These are phyloP conservation scores for Chaetoderma sp. DNA, from an alignment of 2,888 invertebrate species.

Conservation along the genomic window DNA sequence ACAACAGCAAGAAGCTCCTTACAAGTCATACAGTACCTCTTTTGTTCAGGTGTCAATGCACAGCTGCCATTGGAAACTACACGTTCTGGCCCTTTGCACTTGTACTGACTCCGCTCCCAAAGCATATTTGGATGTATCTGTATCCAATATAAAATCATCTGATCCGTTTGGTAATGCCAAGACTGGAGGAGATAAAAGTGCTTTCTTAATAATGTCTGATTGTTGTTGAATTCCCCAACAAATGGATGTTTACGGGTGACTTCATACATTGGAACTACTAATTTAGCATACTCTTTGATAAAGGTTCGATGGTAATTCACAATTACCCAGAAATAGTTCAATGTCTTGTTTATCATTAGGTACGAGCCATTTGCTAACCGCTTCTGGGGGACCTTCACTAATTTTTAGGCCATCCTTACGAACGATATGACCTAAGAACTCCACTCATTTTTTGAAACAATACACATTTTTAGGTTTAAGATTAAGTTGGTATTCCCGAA, in stretches of 20 bases:
- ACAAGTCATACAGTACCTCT: constrained; percentile 35
- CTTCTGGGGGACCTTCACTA: not conserved
- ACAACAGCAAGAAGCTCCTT: constrained; percentile 37
- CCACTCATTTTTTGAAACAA: constrained; percentile 17
- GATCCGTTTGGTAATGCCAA: constrained; percentile 24
- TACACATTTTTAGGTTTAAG: constrained; percentile 37
- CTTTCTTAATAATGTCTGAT: constrained; percentile 4
- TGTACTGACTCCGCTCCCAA: constrained; percentile 37
- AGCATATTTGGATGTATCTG: constrained; percentile 35
- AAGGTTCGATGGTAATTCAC: not conserved
- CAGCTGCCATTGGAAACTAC: constrained; percentile 34
- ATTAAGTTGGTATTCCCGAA: constrained; percentile 25
- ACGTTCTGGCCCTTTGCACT: constrained; percentile 33
- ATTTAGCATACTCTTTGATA: not conserved
- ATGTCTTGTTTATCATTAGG: constrained; percentile 30
- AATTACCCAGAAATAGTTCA: constrained; percentile 3
- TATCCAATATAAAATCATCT: constrained; percentile 33
- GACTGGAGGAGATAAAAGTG: constrained; percentile 18
- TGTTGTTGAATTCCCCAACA: constrained; percentile 8
- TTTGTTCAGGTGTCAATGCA: constrained; percentile 28
- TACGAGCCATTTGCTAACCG: constrained; percentile 24
- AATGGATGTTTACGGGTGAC: constrained; percentile 11
- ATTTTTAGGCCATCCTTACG: constrained; percentile 16
- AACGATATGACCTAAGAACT: constrained; percentile 29
- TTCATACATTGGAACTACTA: constrained; percentile 17